Conservation (phyloP, 2,113 vertebrate genomes). For the Astur gentilis region DNA sequence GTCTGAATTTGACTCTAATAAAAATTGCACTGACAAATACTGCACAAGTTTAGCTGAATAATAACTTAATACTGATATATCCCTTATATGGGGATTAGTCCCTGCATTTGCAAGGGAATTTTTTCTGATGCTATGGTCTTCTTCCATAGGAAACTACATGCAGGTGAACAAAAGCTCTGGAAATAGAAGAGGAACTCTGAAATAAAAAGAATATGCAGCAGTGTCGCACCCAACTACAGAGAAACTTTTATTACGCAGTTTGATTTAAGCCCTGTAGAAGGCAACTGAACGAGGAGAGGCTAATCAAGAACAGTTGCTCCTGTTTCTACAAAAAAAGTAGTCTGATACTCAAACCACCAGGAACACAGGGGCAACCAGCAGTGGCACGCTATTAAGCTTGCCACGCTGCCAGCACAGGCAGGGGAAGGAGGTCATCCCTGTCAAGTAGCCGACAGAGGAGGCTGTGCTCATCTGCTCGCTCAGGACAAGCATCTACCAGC, state of each 20-base stretch:
- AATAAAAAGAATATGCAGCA: neutral
- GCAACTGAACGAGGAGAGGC: neutral
- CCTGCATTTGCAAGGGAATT: neutral
- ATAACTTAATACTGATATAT: neutral
- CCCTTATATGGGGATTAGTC: neutral
- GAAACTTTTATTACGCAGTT: neutral
- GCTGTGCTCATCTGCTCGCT: neutral
- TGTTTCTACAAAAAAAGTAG: neutral
- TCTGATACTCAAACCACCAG: neutral
- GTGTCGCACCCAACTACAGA: neutral
- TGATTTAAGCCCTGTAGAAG: neutral
- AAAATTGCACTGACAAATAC: slow-evolving; percentile 19
- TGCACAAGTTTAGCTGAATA: neutral
- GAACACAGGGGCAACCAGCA: neutral
- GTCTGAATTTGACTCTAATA: slow-evolving; percentile 19
- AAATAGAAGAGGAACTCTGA: neutral
- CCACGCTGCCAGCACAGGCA: neutral
- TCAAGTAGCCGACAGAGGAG: neutral
- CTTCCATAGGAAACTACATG: neutral
- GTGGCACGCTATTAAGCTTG: neutral
- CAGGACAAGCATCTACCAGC: neutral
- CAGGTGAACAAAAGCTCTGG: neutral
- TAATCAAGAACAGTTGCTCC: neutral
- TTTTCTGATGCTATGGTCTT: neutral
- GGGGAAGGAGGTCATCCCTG: neutral